These are phyloP conservation scores for Micrasema longulum DNA, from an alignment of 1,140 invertebrate species.

Conservation along the genomic window DNA sequence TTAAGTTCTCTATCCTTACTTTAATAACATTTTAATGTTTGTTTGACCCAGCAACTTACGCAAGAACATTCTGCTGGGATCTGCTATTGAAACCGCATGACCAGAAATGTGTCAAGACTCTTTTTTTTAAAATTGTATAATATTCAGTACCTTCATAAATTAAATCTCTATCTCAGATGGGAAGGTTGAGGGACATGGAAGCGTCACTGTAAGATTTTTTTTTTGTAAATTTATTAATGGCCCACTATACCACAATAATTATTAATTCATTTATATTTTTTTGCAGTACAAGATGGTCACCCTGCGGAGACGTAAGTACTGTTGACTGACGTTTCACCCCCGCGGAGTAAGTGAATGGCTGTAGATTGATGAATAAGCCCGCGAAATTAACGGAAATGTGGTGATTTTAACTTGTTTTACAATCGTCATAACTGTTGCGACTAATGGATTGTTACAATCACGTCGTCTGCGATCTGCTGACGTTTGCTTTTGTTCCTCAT, in stretches of 20 bases:
- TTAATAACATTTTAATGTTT: too few species aligned
- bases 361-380: slow-evolving; percentile 34
- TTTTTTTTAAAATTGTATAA: background rate
- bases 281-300: slow-evolving; percentile 1
- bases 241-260: too few species aligned
- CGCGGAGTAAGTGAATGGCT: slow-evolving; percentile 33
- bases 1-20: too few species aligned
- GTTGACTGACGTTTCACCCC: slow-evolving; percentile 11
- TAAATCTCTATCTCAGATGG: background rate
- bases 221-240: background rate
- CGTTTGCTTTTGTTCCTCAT: too few species aligned
- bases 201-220: background rate
- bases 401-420: slow-evolving; percentile 39
- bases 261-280: background rate
- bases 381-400: slow-evolving; percentile 36
- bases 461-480: too few species aligned
- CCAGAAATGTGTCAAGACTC: too few species aligned
- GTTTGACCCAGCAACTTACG: too few species aligned
- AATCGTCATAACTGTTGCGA: slow-evolving; percentile 24
- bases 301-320: slow-evolving; percentile 13
- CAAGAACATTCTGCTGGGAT: background rate
- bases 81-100: too few species aligned
- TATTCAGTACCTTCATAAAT: background rate
- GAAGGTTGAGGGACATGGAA: background rate
- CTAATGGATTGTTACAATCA: too few species aligned